Base-by-base conservation (phyloP, 2,797 vertebrate genomes). In the Myotis findleyi region DNA sequence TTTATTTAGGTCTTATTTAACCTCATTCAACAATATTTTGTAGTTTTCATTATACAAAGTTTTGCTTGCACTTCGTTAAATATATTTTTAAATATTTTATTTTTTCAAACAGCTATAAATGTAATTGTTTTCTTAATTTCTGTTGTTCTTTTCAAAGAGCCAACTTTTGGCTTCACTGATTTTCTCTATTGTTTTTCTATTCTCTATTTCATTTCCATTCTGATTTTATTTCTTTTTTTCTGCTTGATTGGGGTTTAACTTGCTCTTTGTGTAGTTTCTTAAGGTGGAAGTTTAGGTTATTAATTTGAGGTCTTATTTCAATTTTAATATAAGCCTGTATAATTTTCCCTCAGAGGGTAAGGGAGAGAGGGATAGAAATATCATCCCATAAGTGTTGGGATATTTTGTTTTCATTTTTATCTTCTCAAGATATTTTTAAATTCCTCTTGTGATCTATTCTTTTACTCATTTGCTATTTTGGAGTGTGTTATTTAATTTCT, bases 221-320 rank as follows among this genome's bases (percentile, higher is more conserved):
- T 66, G 82, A 88, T 69, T 94, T 89, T 33, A 55, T 86, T 86
- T 76, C 62, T 38, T 95, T 85, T 5, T 49, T 91, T 93, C 25
- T 77, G 55, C 41, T 93, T 87, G 55, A 27, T 77, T 68, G 91
- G 49, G n/a, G 53, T 68, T 91, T 62, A 87, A 7, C 30, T 68
- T 69, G 27, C 6, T 81, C 30, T 88, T 59, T 27, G 57, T 83
- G 25, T 49, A 83, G 77, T 47, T 87, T 62, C 33, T 93, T 49
- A 55, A 59, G 51, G 27, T 57, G 47, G 30, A 41, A 71, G 30
- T 36, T 69, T 77, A 44, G 47, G 66, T 87, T 62, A 47, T 69
- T 68, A 44, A 49, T 49, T 64, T 55, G 53, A 85, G 53, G 36
- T 53, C 49, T 62, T 79, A 44, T 44, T 87, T 84, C 71, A 72